A percentile compares a stretch with the other conserved stretches of the same genome.
Evolutionary conservation across 2,113 vertebrate species (phyloP).

Genomic region (Ceuthmochares aereus): DNA sequence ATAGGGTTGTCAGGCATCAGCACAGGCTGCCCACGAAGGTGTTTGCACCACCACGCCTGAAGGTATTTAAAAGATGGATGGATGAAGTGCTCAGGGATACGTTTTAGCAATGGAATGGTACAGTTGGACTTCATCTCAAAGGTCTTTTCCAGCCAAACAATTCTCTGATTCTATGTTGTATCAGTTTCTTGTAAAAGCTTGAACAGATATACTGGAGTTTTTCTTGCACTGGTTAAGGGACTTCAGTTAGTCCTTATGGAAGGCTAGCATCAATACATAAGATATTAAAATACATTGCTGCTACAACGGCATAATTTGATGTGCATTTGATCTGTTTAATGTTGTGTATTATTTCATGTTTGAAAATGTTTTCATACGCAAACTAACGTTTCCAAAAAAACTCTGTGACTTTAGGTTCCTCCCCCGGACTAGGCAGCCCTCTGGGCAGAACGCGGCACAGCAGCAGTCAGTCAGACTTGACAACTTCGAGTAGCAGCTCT

Average conservation of each 20-base stretch:
- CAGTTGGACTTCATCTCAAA: too few relatives aligned
- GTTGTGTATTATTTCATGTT: background rate
- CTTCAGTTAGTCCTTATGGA: background rate
- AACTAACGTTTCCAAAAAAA: background rate
- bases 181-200: background rate
- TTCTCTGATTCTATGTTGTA: too few relatives aligned
- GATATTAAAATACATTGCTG: background rate
- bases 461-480: constrained; percentile 96
- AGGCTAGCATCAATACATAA: background rate
- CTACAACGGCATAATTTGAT: background rate
- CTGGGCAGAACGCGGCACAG: constrained; percentile 92
- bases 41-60: too few relatives aligned
- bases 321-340: background rate
- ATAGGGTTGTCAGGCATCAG: background rate
- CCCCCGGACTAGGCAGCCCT: constrained; percentile 88
- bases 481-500: constrained; percentile 86
- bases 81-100: too few relatives aligned
- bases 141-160: too few relatives aligned
- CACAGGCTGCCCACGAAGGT: too few relatives aligned
- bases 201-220: background rate
- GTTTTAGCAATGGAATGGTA: too few relatives aligned
- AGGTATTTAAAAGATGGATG: too few relatives aligned
- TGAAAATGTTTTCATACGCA: background rate
- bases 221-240: background rate
- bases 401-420: constrained; percentile 76